Percentiles rank a stretch among this genome's conserved stretches.
These are phyloP conservation scores for Aphidoletes aphidimyza DNA, from an alignment of 2,888 invertebrate genomes.

Conservation along the genomic window DNA sequence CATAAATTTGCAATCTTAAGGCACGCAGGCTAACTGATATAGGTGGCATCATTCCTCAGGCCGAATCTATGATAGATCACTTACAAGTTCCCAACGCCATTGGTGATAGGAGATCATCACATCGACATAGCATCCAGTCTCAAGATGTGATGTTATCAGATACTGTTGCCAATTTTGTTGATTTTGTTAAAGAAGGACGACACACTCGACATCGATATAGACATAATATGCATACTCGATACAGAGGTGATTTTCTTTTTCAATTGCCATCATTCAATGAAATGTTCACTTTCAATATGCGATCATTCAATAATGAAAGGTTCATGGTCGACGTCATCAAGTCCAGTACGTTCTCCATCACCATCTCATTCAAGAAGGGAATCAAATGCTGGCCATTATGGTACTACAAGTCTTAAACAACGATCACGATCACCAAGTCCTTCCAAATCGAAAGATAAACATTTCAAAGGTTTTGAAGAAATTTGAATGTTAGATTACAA, in stretches of 20 bases:
- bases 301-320: slow-evolving; percentile 65
- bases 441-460: slow-evolving; percentile 65
- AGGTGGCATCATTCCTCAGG: neutral
- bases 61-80: neutral
- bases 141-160: slow-evolving; percentile 97
- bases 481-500: slow-evolving; percentile 68
- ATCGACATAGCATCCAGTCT: slow-evolving; percentile 7
- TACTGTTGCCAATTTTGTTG: slow-evolving; percentile 95
- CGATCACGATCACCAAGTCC: slow-evolving; percentile 69
- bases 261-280: too few relatives aligned
- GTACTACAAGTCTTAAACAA: slow-evolving; percentile 69
- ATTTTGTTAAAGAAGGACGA: slow-evolving; percentile 84
- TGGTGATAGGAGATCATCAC: neutral
- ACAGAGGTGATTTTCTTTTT: slow-evolving; percentile 6
- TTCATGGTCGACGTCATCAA: slow-evolving; percentile 84
- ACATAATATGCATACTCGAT: slow-evolving; percentile 6
- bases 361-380: slow-evolving; percentile 71
- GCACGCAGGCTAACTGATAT: neutral
- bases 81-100: neutral
- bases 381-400: slow-evolving; percentile 61
- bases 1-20: neutral
- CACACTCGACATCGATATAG: slow-evolving; percentile 1
- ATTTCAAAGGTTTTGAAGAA: slow-evolving; percentile 68
- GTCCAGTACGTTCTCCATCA: slow-evolving; percentile 85
- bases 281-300: neutral